Evolutionary conservation across 1,140 invertebrate species (phyloP).

Genomic region (Protaetia brevitarsis): DNA sequence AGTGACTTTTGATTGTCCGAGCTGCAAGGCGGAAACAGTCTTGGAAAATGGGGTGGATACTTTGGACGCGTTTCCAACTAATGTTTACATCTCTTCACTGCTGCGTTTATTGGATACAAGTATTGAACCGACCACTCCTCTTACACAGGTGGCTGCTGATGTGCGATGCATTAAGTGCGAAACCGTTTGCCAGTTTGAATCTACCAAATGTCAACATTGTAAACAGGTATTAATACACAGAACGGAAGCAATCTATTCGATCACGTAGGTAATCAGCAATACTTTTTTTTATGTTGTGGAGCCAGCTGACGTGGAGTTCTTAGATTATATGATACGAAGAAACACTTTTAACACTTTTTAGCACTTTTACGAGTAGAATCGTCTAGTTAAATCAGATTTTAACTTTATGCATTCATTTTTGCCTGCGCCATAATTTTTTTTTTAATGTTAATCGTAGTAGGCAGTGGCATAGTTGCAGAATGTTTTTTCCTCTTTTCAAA

Average conservation of each 20-base stretch:
- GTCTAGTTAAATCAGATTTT: too few species aligned
- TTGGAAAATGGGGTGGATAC: conserved; percentile 45
- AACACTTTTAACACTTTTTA: too few species aligned
- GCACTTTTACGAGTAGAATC: too few species aligned
- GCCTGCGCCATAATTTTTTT: too few species aligned
- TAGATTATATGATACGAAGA: too few species aligned
- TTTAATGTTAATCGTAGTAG: too few species aligned
- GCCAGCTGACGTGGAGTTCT: too few species aligned
- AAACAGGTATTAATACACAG: conserved; percentile 49
- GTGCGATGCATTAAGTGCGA: conserved; percentile 49
- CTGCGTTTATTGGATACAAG: conserved; percentile 48
- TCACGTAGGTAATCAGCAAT: neutral
- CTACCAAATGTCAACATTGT: conserved; percentile 55
- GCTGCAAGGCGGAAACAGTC: conserved; percentile 42
- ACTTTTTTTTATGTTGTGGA: too few species aligned
- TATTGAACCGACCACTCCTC: conserved; percentile 26
- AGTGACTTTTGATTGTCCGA: conserved; percentile 36
- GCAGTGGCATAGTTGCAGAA: too few species aligned
- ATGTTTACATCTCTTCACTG: conserved; percentile 57
- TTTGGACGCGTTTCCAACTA: conserved; percentile 55
- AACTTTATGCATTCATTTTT: too few species aligned
- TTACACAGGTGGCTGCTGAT: conserved; percentile 41
- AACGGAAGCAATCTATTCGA: neutral
- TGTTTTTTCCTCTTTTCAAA: too few species aligned
- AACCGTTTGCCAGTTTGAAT: conserved; percentile 49